Percentiles rank a stretch among this genome's conserved stretches.
Conservation (phyloP, 2,888 invertebrate genomes). For the Athetis lepigone region DNA sequence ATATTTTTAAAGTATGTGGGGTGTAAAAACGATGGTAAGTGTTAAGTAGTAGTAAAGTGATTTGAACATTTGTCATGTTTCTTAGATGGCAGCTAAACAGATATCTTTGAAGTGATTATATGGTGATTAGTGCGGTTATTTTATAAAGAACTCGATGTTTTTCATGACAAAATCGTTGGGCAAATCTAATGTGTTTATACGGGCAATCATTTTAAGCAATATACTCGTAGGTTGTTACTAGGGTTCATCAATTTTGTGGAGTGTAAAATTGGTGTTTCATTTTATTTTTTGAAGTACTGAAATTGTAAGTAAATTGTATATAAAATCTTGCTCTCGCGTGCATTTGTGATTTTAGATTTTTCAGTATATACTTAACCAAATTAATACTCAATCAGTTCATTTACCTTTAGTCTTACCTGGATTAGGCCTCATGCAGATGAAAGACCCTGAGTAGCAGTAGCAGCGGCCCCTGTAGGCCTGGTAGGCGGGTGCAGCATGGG, state of each 20-base stretch:
- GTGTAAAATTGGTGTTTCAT: too few species aligned
- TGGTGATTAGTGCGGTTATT: background rate
- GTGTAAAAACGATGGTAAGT: too few species aligned
- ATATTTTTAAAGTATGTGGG: too few species aligned
- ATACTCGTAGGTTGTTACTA: background rate
- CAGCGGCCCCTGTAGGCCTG: slow-evolving; percentile 97
- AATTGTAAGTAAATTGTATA: too few species aligned
- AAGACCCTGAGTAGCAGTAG: slow-evolving; percentile 97
- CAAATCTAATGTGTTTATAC: background rate
- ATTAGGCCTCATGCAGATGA: slow-evolving; percentile 97
- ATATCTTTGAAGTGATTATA: too few species aligned
- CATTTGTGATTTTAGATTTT: too few species aligned
- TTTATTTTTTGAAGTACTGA: too few species aligned
- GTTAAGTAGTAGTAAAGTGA: too few species aligned
- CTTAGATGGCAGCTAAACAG: background rate
- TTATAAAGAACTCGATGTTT: background rate
- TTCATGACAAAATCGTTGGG: background rate
- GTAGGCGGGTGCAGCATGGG: slow-evolving; percentile 97
- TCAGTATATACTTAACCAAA: slow-evolving; percentile 20
- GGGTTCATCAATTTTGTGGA: too few species aligned
- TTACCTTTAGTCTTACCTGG: slow-evolving; percentile 77
- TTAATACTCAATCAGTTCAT: slow-evolving; percentile 8
- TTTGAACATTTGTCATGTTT: too few species aligned
- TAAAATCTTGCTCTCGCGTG: background rate
- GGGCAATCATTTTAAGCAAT: background rate